Evolutionary conservation across 2,797 vertebrate genomes (phyloP), one percentile per base, ranked within the genome.

Genomic region (Gymnodraco acuticeps): DNA sequence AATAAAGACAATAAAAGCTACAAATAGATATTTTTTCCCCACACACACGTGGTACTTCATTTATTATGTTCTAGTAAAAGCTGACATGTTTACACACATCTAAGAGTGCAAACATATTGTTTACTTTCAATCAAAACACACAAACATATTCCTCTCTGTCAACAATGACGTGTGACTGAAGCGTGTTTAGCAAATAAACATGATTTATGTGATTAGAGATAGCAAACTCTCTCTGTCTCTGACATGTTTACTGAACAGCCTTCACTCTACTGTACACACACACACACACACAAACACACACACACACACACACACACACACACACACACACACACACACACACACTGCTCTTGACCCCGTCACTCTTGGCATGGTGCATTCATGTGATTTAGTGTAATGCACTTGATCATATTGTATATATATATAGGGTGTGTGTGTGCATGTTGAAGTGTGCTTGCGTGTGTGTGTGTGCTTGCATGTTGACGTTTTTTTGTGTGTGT

Each of bases 381-480:
- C 68, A 80, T 60, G 54, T 86, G 64, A 84, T 83, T 75, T 80
- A 81, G 83, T 83, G 73, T 50, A 52, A 55, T 55, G 70, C 56
- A 77, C 64, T 81, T 73, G 53, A 81, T 86, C 65, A 71, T 64
- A 75, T 78, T 70, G 48, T 63, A 58, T 59, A n/a, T n/a, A n/a
- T n/a, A n/a, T n/a, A n/a, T n/a, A 27, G 33, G 19, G 73, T 65
- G 60, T 27, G 67, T 69, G 54, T 27, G 56, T n/a, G n/a, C 52
- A 55, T 42, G 16, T 47, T 20, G 43, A 56, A 33, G 10, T 31
- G 9, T 53, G 53, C n/a, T n/a, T n/a, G n/a, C n/a, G n/a, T 59
- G 42, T 59, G 48, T 43, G 60, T 55, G 63, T 31, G 47, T 23
- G 48, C 53, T 16, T 52, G 20, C 1, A 33, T 6, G 33, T 33